Evolutionary conservation across 1,140 invertebrate species (phyloP), one percentile per base, ranked within the genome.

Genomic region (Aricia agestis): DNA sequence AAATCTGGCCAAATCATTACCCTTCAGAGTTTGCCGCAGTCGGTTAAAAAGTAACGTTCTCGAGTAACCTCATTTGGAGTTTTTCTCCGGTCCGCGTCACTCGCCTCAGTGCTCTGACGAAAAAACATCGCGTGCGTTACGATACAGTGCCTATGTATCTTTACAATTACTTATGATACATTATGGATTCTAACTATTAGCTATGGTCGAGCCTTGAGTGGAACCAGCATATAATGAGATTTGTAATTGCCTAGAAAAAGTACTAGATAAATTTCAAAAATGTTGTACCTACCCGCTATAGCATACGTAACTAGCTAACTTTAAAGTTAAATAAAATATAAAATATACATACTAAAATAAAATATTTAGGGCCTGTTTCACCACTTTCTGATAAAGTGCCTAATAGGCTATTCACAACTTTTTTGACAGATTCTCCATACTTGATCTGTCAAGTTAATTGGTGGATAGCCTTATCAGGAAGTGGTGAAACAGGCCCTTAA

Each of bases 71-170:
- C 76, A 78, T 82, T 82, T 72, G 73, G 69, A 68, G 71, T 83
- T 85, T 83, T 85, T 83, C 74, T 78, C 19, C 74, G 72, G 74
- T 75, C 78, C 19, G 72, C 74, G 73, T 76, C 78, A 72, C 63
- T 78, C 79, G 82, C 72, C 79, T 75, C 65, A 78, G 32, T 82
- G 81, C 78, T 72, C 72, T 70, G 65, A 70, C 67, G 77, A 84
- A 82, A 82, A 82, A 75, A 58, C 42, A 72, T 81, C 75, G 83
- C 83, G 79, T 83, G 81, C 73, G 72, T 82, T 78, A 80, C 82
- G 78, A 77, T 77, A 80, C 74, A 69, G 57, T 74, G 75, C 19
- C 66, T 68, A 76, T 71, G 70, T 76, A 73, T 69, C 73, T 15
- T 73, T 63, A 72, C 74, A 75, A 74, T 76, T 74, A 74, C 59